Evolutionary conservation across 92 coral and sea anemone genomes (phyloP).

Genomic region (Blastomussa wellsi): DNA sequence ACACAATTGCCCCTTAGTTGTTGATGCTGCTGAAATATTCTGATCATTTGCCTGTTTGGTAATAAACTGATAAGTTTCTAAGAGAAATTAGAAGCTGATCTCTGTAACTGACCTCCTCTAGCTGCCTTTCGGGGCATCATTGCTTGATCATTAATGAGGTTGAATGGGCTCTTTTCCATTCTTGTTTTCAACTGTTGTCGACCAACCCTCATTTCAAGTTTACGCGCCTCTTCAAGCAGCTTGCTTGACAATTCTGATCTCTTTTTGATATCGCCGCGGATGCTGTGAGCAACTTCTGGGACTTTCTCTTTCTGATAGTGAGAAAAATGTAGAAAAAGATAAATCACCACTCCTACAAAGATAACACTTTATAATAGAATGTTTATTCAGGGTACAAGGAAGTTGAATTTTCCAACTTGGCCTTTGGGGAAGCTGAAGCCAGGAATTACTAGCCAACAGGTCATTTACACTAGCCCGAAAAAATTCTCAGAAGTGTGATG

Average conservation of each 20-base stretch:
- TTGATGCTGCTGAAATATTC: too few relatives aligned
- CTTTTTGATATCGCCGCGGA: conserved; percentile 79
- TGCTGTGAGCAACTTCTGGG: conserved; percentile 72
- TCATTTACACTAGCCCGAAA: too few relatives aligned
- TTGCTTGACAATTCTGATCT: conserved; percentile 89
- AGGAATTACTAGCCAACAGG: too few relatives aligned
- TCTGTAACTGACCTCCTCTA: conserved; percentile 37
- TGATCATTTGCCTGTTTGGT: too few relatives aligned
- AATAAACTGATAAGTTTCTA: too few relatives aligned
- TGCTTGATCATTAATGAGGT: conserved; percentile 39
- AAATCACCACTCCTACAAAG: background rate
- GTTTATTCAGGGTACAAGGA: too few relatives aligned
- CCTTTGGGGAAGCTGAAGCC: too few relatives aligned
- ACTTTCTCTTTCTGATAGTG: conserved; percentile 75
- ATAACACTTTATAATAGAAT: too few relatives aligned
- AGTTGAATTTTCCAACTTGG: too few relatives aligned
- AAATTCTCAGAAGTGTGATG: too few relatives aligned
- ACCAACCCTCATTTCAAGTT: conserved; percentile 83
- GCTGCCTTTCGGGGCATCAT: background rate
- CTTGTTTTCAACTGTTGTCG: conserved; percentile 87
- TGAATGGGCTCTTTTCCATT: conserved; percentile 81
- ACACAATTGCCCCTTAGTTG: background rate
- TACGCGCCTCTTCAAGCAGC: conserved; percentile 81
- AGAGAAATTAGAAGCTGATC: too few relatives aligned
- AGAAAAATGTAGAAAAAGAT: background rate